Evolutionary conservation across 2,888 invertebrate species (phyloP), one percentile per base, ranked within the genome.

Genomic region (Andrena praecox): DNA sequence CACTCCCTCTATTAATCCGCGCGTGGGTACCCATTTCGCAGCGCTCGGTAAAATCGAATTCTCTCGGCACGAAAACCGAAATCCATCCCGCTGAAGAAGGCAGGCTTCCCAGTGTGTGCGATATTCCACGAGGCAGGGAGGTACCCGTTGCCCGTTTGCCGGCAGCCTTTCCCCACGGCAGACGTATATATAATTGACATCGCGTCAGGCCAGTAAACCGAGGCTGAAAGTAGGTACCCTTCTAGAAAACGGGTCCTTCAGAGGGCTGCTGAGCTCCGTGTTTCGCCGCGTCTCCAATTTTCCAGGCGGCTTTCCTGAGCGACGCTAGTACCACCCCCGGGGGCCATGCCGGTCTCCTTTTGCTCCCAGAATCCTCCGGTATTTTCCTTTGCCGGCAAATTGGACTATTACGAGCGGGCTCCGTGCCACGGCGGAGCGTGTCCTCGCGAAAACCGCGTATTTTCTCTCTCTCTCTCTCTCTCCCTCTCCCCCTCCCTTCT

Each of bases 341-440:
- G 54, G 69, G 86, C 59, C 42, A 59, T 42, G 81, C 81, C 80
- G 20, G 31, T 82, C 66, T 81, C 82, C 81, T 86, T 86, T 89
- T 77, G 75, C 87, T 77, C 35, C 56, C 52, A 80, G 85, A 72
- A 89, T 88, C 84, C 87, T 89, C 85, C 83, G 84, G 87, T 89
- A 90, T 92, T 91, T 93, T 91, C 89, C 90, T 91, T 92, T 92
- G 88, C 90, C 85, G 82, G 85, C 87, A 92, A 92, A 93, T 93
- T 92, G 92, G 91, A 92, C 91, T 91, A 91, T 93, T 90, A 91
- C 91, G 85, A 72, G 80, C 76, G 84, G 79, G 85, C 84, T 60
- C 74, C 73, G 70, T 78, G 81, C 82, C 82, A 85, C 73, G 42
- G 78, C 69, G 54, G 59, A 12, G 64, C 84, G 87, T 73, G 78